A percentile compares a stretch with the other conserved stretches of the same genome.
These are phyloP conservation scores for Cephus runcator DNA, from an alignment of 2,888 invertebrate species.

Conservation along the genomic window DNA sequence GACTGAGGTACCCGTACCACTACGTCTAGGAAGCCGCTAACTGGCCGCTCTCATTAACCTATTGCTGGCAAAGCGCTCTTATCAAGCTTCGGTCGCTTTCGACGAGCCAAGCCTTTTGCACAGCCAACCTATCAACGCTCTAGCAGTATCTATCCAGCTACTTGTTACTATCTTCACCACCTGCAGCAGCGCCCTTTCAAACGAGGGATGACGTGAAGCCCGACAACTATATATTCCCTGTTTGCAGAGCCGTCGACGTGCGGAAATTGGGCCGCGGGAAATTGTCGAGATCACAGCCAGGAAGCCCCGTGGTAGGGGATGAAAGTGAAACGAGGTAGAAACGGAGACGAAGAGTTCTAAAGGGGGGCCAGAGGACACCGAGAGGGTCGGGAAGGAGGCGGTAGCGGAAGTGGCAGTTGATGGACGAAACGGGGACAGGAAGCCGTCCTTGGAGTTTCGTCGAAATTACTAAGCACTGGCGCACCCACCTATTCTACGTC, in stretches of 20 bases:
- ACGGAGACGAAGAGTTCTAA: not conserved
- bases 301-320: not conserved
- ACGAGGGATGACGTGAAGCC: conserved; percentile 11
- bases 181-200: conserved; percentile 14
- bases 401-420: not conserved
- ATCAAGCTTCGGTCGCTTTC: conserved; percentile 50
- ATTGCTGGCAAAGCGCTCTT: conserved; percentile 49
- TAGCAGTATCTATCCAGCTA: not conserved
- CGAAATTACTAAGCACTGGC: not conserved
- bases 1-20: conserved; percentile 22
- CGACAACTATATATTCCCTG: conserved; percentile 31
- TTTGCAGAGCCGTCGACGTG: conserved; percentile 45
- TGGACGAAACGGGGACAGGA: not conserved
- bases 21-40: not conserved
- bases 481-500: not conserved
- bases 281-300: not conserved
- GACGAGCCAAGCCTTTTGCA: conserved; percentile 21
- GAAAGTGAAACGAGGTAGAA: not conserved
- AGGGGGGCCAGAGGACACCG: not conserved
- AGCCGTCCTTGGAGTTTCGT: not conserved
- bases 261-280: conserved; percentile 43
- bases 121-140: not conserved
- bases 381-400: not conserved
- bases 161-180: not conserved
- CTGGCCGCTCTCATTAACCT: conserved; percentile 46